Base-by-base conservation (phyloP, 1,140 invertebrate genomes). In the Lineus longissimus region DNA sequence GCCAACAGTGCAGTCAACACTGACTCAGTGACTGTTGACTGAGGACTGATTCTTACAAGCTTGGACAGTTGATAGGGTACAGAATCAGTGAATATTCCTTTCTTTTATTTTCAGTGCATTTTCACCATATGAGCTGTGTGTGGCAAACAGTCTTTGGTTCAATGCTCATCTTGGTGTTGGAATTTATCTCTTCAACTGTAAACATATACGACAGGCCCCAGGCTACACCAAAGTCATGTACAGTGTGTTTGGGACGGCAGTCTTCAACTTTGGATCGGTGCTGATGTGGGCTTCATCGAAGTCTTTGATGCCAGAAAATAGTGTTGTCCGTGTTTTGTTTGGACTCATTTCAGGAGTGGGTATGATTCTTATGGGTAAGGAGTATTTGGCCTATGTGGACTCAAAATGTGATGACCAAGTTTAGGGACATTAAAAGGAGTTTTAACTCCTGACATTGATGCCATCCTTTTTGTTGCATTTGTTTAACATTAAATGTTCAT, bases 271-370 rank as follows among this genome's bases (percentile, higher is more conserved):
- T 66, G 75, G 75, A 15, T 70, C 72, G 22, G 72, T 74, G 33
- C 47, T 76, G 36, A 47, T 76, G 29, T 73, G 70, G 73, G 75
- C 72, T 25, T 67, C 72, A n/a, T 55, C 62, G 40, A 75, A 74
- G 62, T 55, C 63, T 17, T 45, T 76, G 78, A 63, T 85, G 81
- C 63, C 83, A 67, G 25, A 83, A 69, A 55, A 77, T 70, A 78
- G 80, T 81, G 72, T 31, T 61, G 65, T 67, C 51, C 81, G 82
- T 80, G 72, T 55, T 61, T 61, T 66, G 47, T 70, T 67, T 71
- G 75, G 65, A n/a, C 43, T 73, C 15, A 47, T 59, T 13, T 65
- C 70, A 40, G 70, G 63, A 19, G 43, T 68, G 61, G 59, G 62
- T 25, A 31, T 75, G 27, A 27, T 76, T 4, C 70, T 59, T 51